phyloP scores from a whole-genome alignment of 2,113 vertebrate genomes.

The Oplegnathus fasciatus region DNA sequence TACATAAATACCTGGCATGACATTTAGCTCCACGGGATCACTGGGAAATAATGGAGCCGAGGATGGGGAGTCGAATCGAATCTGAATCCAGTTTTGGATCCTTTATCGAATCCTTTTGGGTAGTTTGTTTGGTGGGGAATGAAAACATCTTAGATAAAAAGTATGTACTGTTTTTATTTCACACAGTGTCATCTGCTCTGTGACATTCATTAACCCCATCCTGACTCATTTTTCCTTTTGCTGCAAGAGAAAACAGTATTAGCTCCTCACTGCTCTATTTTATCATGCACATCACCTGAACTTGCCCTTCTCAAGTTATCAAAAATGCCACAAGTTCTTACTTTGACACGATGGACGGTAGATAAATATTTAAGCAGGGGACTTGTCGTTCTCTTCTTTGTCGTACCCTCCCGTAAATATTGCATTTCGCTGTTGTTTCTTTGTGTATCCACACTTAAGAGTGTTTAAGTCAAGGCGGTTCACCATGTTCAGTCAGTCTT shows the following conservation, averaged over 20 bases:
- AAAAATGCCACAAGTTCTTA: not conserved
- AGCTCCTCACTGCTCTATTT: not conserved
- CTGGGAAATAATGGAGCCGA: constrained; percentile 50
- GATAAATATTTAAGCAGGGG: not conserved
- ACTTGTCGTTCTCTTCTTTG: not conserved
- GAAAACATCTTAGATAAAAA: not conserved
- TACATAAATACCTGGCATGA: constrained; percentile 77
- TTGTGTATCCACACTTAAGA: not conserved
- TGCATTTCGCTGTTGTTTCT: not conserved
- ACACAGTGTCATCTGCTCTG: not conserved
- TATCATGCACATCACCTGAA: not conserved
- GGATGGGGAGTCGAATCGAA: constrained; percentile 14
- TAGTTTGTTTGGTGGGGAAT: not conserved
- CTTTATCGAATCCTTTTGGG: not conserved
- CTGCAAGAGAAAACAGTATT: not conserved
- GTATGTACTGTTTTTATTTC: not conserved
- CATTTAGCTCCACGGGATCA: constrained; percentile 50
- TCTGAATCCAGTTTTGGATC: constrained; percentile 10
- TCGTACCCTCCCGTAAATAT: no score
- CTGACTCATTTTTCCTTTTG: not conserved
- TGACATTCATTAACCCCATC: not conserved
- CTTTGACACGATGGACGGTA: not conserved
- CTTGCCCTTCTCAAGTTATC: not conserved
- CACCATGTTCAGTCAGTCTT: no score
- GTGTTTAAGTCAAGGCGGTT: no score